Conservation (phyloP, 2,113 vertebrate genomes). For the Nanorana parkeri region DNA sequence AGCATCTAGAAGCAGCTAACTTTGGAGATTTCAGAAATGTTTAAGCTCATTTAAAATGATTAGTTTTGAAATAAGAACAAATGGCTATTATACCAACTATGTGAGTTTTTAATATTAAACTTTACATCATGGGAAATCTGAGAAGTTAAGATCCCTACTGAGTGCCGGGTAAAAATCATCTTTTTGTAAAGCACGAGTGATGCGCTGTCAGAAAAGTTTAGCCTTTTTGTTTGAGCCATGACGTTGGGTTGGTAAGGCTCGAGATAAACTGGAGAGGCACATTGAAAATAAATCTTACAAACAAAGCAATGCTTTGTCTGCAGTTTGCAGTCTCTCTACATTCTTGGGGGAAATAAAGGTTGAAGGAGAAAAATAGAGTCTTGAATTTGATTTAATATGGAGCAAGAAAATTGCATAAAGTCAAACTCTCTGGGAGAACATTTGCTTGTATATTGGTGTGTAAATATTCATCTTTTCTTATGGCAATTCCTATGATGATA, state of each 20-base stretch:
- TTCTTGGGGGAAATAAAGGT: constrained; percentile 59
- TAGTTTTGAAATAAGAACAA: constrained; percentile 22
- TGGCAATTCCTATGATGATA: constrained; percentile 56
- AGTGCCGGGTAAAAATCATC: constrained; percentile 14
- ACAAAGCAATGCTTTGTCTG: constrained; percentile 58
- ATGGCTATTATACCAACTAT: constrained; percentile 5
- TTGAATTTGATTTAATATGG: constrained; percentile 59
- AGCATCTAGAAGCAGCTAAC: not conserved
- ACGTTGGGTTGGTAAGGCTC: constrained; percentile 44
- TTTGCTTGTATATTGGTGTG: constrained; percentile 59
- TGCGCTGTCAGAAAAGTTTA: constrained; percentile 53
- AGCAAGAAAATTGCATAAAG: constrained; percentile 58
- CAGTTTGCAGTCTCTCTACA: constrained; percentile 54
- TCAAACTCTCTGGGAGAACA: constrained; percentile 58
- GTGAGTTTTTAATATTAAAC: constrained; percentile 46
- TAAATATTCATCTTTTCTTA: constrained; percentile 59
- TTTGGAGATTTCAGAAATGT: not conserved
- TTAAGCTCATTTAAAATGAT: constrained; percentile 12
- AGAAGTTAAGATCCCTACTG: constrained; percentile 24
- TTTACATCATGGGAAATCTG: constrained; percentile 41
- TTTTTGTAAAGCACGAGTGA: constrained; percentile 44
- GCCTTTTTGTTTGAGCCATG: constrained; percentile 55
- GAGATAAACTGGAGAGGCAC: constrained; percentile 54
- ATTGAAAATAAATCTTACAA: constrained; percentile 58
- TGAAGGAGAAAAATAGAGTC: constrained; percentile 59